Percentiles rank a stretch among this genome's conserved stretches.
phyloP scores from a whole-genome alignment of 2,888 invertebrate species.

The Coelogynopora nodosa region DNA sequence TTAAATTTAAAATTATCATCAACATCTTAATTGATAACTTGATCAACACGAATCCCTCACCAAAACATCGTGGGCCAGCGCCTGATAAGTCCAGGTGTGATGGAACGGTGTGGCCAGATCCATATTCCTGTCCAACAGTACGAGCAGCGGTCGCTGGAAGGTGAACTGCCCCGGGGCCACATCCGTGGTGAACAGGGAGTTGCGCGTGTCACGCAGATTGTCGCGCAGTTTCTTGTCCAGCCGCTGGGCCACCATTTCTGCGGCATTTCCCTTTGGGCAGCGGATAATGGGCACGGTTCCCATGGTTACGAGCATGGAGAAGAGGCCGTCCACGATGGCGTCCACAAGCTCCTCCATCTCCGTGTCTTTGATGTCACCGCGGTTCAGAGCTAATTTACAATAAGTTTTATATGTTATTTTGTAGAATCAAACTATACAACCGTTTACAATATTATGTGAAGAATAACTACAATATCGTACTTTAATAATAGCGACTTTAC shows the following conservation, averaged over 20 bases:
- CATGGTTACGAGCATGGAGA: conserved; percentile 90
- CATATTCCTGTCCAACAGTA: conserved; percentile 85
- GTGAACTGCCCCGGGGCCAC: conserved; percentile 40
- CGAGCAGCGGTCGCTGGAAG: conserved; percentile 85
- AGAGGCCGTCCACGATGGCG: conserved; percentile 86
- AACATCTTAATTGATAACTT: conserved; percentile 1
- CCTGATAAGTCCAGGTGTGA: conserved; percentile 99
- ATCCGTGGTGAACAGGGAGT: conserved; percentile 81
- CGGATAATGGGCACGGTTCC: conserved; percentile 82
- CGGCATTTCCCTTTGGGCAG: conserved; percentile 88
- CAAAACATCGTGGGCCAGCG: conserved; percentile 89
- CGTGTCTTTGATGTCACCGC: conserved; percentile 84
- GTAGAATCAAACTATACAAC: too few species aligned
- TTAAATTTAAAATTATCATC: too few species aligned
- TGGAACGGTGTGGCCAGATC: conserved; percentile 96
- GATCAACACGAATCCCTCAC: conserved; percentile 50
- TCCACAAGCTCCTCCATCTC: conserved; percentile 93
- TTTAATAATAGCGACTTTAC: too few species aligned
- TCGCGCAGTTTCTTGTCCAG: conserved; percentile 92
- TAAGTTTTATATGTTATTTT: too few species aligned
- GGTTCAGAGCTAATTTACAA: conserved; percentile 91
- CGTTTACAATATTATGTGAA: too few species aligned
- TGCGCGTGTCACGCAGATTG: conserved; percentile 90
- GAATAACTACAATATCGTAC: too few species aligned
- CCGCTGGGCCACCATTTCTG: conserved; percentile 95